These are phyloP conservation scores for Coecobrya sp. DNA, from an alignment of 2,888 invertebrate species.

Conservation along the genomic window DNA sequence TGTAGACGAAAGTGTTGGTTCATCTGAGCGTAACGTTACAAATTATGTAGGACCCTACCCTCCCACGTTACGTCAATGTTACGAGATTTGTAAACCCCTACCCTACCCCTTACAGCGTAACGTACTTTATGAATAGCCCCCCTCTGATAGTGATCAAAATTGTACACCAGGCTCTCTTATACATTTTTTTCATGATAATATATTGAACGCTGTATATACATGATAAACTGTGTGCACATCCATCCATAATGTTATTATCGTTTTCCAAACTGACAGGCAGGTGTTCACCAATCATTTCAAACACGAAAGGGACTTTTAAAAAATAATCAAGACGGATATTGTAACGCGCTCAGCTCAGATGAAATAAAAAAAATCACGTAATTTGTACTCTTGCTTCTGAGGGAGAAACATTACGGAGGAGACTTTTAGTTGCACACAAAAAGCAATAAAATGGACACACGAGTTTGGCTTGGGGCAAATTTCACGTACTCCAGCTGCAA, in stretches of 20 bases:
- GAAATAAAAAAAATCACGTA: slow-evolving; percentile 35
- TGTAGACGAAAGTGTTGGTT: too few species aligned
- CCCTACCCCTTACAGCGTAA: too few species aligned
- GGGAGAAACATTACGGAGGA: slow-evolving; percentile 42
- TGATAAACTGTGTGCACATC: background rate
- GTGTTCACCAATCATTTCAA: slow-evolving; percentile 50
- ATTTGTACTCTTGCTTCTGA: slow-evolving; percentile 9
- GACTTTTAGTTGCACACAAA: slow-evolving; percentile 25
- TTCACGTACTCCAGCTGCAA: slow-evolving; percentile 63
- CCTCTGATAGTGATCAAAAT: background rate
- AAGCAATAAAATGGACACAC: slow-evolving; percentile 55
- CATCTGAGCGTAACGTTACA: too few species aligned
- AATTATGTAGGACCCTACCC: too few species aligned
- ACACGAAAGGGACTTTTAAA: slow-evolving; percentile 46
- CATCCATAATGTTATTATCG: background rate
- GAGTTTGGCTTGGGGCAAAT: slow-evolving; percentile 73
- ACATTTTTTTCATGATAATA: slow-evolving; percentile 7
- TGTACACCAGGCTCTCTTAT: background rate
- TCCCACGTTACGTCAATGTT: too few species aligned
- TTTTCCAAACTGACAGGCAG: slow-evolving; percentile 57
- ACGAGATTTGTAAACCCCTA: too few species aligned
- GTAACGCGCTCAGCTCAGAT: background rate
- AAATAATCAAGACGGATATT: slow-evolving; percentile 58
- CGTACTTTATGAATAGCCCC: background rate
- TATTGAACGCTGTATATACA: background rate